These are phyloP conservation scores for Catocala sponsa DNA, from an alignment of 2,888 invertebrate species.

Conservation along the genomic window DNA sequence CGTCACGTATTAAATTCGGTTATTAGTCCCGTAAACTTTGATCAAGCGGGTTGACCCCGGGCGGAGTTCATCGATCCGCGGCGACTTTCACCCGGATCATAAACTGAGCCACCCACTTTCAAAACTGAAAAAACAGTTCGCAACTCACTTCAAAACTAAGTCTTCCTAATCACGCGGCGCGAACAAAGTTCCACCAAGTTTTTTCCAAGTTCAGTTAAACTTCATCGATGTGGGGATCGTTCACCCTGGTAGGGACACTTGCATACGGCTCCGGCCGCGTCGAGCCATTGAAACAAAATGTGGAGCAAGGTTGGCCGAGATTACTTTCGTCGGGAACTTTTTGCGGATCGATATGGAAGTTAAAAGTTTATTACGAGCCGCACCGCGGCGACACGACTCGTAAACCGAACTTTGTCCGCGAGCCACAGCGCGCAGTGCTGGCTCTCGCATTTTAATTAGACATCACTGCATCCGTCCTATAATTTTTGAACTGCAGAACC, in stretches of 20 bases:
- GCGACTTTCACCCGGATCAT: constrained; percentile 87
- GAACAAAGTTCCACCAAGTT: constrained; percentile 83
- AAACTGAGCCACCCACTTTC: constrained; percentile 88
- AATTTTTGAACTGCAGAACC: constrained; percentile 24
- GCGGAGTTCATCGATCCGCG: constrained; percentile 83
- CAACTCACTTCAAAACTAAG: constrained; percentile 87
- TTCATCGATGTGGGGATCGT: constrained; percentile 87
- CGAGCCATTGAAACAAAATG: constrained; percentile 84
- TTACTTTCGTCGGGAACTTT: constrained; percentile 85
- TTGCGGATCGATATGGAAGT: constrained; percentile 83
- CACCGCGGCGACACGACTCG: constrained; percentile 67
- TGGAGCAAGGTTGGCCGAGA: constrained; percentile 86
- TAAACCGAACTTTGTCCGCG: constrained; percentile 64
- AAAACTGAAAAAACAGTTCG: constrained; percentile 86
- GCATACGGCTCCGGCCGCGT: constrained; percentile 78
- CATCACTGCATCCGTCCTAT: constrained; percentile 15
- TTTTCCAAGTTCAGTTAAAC: constrained; percentile 86
- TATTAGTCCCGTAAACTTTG: constrained; percentile 85
- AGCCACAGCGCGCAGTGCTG: constrained; percentile 34
- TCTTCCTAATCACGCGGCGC: constrained; percentile 87
- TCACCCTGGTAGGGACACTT: constrained; percentile 87
- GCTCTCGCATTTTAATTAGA: constrained; percentile 51
- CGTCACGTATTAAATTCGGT: constrained; percentile 82
- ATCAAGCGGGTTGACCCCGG: constrained; percentile 81
- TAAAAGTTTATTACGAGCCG: constrained; percentile 81